These are phyloP conservation scores for Hybognathus amarus DNA, from an alignment of 2,797 vertebrate species.

Conservation along the genomic window DNA sequence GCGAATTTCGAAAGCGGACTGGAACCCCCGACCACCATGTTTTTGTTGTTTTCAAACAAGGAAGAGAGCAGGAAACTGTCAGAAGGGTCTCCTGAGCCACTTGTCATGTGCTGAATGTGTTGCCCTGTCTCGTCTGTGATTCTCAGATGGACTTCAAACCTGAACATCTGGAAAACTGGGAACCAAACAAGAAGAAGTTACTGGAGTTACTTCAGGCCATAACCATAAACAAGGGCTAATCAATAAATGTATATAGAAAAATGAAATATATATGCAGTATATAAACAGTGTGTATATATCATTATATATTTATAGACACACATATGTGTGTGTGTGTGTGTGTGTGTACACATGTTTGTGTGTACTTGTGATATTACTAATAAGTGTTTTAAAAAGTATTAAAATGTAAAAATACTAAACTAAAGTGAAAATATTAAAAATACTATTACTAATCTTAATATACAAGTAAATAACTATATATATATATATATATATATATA, in stretches of 20 bases:
- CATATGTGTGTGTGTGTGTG: neutral
- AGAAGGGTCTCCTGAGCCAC: constrained; percentile 59
- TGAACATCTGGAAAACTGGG: constrained; percentile 83
- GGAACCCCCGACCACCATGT: constrained; percentile 70
- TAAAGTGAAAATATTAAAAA: neutral
- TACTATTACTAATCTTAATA: neutral
- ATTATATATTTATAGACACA: too few species aligned
- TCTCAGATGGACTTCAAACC: constrained; percentile 80
- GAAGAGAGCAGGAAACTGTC: constrained; percentile 80
- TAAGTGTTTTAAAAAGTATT: neutral
- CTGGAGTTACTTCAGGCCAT: neutral
- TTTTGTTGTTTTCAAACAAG: constrained; percentile 75
- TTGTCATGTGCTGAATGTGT: constrained; percentile 77
- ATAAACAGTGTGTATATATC: neutral
- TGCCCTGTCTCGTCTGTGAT: constrained; percentile 79
- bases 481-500: too few species aligned
- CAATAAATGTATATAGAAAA: neutral
- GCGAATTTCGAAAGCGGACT: constrained; percentile 74
- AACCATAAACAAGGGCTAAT: neutral
- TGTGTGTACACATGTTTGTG: neutral
- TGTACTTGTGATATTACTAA: neutral
- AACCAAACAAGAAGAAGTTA: constrained; percentile 18
- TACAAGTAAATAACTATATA: too few species aligned
- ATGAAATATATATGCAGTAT: neutral
- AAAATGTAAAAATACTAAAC: neutral